Percentiles rank a stretch among this genome's conserved stretches.
Conservation (phyloP, 64 coral and sea anemone species). For the Stichodactyla helianthus region DNA sequence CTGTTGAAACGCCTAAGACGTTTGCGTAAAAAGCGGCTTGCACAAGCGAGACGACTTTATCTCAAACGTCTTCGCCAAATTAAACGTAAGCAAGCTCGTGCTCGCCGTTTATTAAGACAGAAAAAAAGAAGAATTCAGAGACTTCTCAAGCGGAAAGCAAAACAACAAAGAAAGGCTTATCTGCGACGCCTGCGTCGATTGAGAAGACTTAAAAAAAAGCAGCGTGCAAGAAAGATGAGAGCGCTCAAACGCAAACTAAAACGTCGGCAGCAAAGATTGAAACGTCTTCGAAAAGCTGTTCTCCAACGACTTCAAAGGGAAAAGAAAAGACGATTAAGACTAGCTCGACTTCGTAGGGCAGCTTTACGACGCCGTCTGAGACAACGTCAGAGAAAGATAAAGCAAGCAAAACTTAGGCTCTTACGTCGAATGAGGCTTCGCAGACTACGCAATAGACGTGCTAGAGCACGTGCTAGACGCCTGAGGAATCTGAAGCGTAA, state of each 20-base stretch:
- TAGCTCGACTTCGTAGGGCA: background rate
- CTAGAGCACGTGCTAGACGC: background rate
- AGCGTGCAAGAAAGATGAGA: background rate
- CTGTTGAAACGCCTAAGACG: background rate
- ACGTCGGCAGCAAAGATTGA: background rate
- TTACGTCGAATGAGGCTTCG: background rate
- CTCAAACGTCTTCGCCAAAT: background rate
- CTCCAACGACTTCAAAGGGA: background rate
- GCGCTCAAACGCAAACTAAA: background rate
- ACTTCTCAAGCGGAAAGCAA: background rate
- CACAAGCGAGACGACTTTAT: background rate
- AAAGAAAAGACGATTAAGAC: conserved; percentile 17
- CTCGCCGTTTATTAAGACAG: background rate
- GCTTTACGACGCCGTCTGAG: background rate
- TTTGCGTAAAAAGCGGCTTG: background rate
- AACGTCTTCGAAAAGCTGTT: background rate
- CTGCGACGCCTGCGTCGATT: background rate
- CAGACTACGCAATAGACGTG: background rate
- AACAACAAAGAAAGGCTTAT: background rate
- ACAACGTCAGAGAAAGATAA: background rate
- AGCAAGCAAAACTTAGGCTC: background rate
- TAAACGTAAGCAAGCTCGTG: background rate
- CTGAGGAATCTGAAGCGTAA: background rate
- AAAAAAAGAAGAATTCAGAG: background rate
- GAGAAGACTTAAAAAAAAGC: background rate